Evolutionary conservation across 2,113 vertebrate species (phyloP), one percentile per base, ranked within the genome.

Genomic region (Hystrix brachyura): DNA sequence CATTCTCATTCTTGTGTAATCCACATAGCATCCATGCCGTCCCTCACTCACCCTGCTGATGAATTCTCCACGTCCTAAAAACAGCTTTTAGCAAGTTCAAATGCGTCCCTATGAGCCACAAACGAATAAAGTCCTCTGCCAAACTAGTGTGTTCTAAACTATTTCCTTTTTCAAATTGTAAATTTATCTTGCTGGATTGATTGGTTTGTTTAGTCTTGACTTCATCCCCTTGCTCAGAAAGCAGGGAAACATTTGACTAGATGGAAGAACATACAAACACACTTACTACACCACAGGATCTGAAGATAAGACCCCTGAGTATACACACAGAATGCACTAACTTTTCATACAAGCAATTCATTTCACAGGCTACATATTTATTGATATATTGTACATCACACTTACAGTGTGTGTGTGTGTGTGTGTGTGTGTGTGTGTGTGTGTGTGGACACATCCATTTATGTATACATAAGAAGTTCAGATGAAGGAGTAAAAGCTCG

Each of bases 151-250:
- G 0, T 0, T 92, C 8, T 51, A 10, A 46, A 25, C 32, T 95
- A 97, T 96, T 95, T 98, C 87, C 96, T 48, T 95, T 96, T 87
- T 91, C n/a, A 60, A 96, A 87, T 85, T 90, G 72, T 74, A 82
- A 59, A 82, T 81, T 57, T 92, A 87, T 32, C 23, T 3, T 81
- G 83, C 7, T 29, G 5, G 1, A 72, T 53, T 62, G 12, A 97
- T 43, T 91, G 69, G 32, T 94, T 88, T 94, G 91, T 48, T 94
- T 94, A 74, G 21, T 87, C 32, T 59, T 92, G 60, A 34, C 7
- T 83, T 81, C 48, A 69, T 97, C 13, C 92, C 60, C 38, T 32
- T 14, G 55, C 38, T 62, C 18, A 87, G 43, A 19, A 83, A 76
- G 81, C 32, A 0, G 29, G 34, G 29, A 85, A 72, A 79, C 18